Conservation (phyloP, 2,113 vertebrate genomes). For the Pavo muticus region DNA sequence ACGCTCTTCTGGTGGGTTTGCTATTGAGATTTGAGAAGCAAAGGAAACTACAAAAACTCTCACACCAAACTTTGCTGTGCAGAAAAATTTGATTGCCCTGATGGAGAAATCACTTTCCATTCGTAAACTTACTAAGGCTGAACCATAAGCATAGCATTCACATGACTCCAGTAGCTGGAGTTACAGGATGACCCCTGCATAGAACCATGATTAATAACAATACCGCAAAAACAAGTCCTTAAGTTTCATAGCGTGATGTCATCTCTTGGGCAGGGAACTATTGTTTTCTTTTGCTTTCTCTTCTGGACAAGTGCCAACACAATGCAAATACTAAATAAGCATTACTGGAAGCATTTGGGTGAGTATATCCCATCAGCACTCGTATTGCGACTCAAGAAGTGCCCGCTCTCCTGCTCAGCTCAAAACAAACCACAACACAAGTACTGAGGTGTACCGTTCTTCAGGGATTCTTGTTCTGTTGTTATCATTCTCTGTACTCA, state of each 20-base stretch:
- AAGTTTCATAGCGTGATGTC: conserved; percentile 22
- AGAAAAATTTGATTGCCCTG: not conserved
- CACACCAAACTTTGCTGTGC: not conserved
- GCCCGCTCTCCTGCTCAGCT: not conserved
- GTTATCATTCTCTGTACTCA: not conserved
- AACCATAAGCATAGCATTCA: not conserved
- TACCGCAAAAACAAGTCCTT: conserved; percentile 38
- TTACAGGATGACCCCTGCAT: conserved; percentile 28
- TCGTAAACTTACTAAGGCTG: not conserved
- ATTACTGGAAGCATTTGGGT: conserved; percentile 5
- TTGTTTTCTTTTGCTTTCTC: conserved; percentile 37
- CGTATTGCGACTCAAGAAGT: not conserved
- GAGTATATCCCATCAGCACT: not conserved
- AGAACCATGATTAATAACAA: conserved; percentile 38
- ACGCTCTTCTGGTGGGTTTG: not conserved
- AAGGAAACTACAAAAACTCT: conserved; percentile 2
- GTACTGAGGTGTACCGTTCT: not conserved
- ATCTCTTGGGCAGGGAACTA: conserved; percentile 8
- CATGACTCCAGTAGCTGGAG: conserved; percentile 35
- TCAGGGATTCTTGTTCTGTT: not conserved
- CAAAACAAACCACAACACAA: not conserved
- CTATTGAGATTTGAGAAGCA: not conserved
- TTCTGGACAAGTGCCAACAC: not conserved
- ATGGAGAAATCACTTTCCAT: not conserved
- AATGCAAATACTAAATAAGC: conserved; percentile 14